Base-by-base conservation (phyloP, 2,113 vertebrate genomes). In the Clarias batrachus region DNA sequence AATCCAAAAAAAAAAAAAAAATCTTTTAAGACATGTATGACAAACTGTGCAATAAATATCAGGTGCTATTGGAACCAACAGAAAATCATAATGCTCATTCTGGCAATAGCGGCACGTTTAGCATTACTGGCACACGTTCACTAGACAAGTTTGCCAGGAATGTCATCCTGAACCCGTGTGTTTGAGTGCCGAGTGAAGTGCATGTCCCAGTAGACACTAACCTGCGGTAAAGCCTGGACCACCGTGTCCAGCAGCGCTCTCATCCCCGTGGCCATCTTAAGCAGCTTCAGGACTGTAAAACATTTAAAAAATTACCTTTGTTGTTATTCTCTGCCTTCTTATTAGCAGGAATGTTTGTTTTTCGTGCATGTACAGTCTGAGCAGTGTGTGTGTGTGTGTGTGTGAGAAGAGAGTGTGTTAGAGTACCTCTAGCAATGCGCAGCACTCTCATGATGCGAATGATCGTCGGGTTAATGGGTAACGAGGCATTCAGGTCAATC, bases 241-340 rank as follows among this genome's bases (percentile, higher is more conserved):
- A 99, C 98, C 0, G 98, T 99, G 93, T 99, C 97, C 95, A 99
- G 91, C 84, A 99, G 94, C 85, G 98, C 95, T 91, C 98, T 94
- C 98, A 99, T 99, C 77, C 98, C 98, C 0, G 97, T 99, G 16
- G 98, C 98, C 98, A 99, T 99, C 95, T 99, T 99, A 83, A 99
- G 91, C 88, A 99, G 95, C 91, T 99, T 99, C 93, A 99, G 90
- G 91, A 99, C 98, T 99, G 91, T 65, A 92, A 85, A 84, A 93
- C 59, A 6, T 41, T 6, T 6, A 6, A 41, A 41, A 41, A 59
- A 81, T 41, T 13, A 8, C 12, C 27, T 30, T 11, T 30, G 16
- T 54, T 5, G 37, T 23, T 74, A 30, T 3, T 41, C 37, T 17
- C 14, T 2, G 0, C 6, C 27, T 5, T 30, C 7, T 2, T 17